Conservation (phyloP, 2,888 invertebrate species). For the Helicoverpa assulta region DNA sequence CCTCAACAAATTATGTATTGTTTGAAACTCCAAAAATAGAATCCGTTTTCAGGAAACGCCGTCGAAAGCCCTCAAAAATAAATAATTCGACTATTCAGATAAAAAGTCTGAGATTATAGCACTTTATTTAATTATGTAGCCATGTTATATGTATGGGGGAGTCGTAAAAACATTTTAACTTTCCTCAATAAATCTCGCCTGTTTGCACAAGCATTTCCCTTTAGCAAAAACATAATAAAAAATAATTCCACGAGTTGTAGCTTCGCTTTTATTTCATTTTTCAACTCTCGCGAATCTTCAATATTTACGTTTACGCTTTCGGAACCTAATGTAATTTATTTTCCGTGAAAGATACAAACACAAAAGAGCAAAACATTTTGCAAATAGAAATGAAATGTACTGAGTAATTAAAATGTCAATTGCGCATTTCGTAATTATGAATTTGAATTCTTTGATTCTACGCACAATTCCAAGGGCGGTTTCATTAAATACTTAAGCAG, state of each 20-base stretch:
- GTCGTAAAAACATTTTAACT: slow-evolving; percentile 48
- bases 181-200: slow-evolving; percentile 59
- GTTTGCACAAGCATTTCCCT: slow-evolving; percentile 38
- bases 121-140: slow-evolving; percentile 57
- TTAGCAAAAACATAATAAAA: slow-evolving; percentile 48
- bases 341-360: slow-evolving; percentile 15
- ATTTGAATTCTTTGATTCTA: slow-evolving; percentile 3
- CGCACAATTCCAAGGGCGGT: slow-evolving; percentile 21
- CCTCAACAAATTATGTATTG: slow-evolving; percentile 6
- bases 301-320: slow-evolving; percentile 33
- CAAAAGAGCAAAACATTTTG: slow-evolving; percentile 21
- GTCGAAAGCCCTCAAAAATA: slow-evolving; percentile 16
- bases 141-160: slow-evolving; percentile 42
- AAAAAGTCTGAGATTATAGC: slow-evolving; percentile 37
- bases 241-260: slow-evolving; percentile 16
- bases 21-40: slow-evolving; percentile 11
- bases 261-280: slow-evolving; percentile 33
- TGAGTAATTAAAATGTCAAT: slow-evolving; percentile 1
- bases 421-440: neutral
- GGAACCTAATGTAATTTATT: slow-evolving; percentile 17
- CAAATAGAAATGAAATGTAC: neutral
- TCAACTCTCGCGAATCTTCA: slow-evolving; percentile 26
- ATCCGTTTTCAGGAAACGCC: slow-evolving; percentile 7
- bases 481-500: slow-evolving; percentile 29
- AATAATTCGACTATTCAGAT: slow-evolving; percentile 43